Evolutionary conservation across 1,140 invertebrate species (phyloP), one percentile per base, ranked within the genome.

Genomic region (Atopsyche davidsoni): DNA sequence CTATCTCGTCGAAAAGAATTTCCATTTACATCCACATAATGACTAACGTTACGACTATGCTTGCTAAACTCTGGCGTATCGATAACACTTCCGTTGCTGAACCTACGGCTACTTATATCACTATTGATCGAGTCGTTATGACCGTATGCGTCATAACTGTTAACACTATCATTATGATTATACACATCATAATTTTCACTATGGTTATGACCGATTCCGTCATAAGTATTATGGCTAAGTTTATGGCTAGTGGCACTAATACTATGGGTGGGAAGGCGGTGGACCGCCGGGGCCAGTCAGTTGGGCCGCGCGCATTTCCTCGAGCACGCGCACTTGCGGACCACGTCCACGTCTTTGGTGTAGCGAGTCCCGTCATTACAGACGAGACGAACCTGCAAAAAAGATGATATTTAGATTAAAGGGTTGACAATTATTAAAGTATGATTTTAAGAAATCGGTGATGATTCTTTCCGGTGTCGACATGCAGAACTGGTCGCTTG

Each of bases 261-360:
- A 40, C 38, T 40, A 40, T 40, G 38, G 38, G n/a, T 40, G 23
- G 23, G 38, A 19, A 11, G 38, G 53, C 34, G 11, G 44, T 49
- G 25, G 48, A 55, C 50, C 53, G 58, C 54, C 24, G 45, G 51
- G 41, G 39, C 42, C 62, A 73, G 60, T 66, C 66, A 55, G 66
- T 57, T 60, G 67, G 57, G 53, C 54, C 81, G 82, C 69, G 85
- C 79, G 75, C 87, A 90, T 75, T 89, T 89, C 67, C 87, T 85
- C 52, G 83, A 82, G 72, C 87, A 90, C 46, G 85, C 84, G 68
- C 87, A 98, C 71, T 96, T 96, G 62, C 93, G 83, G 64, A 98
- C 89, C 63, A 98, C 89, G 64, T 96, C 91, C 62, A 98, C 84
- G 65, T 96, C 89, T 79, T 94, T 93, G 64, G 91, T 90, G 77